Evolutionary conservation across 2,797 vertebrate genomes (phyloP), one percentile per base, ranked within the genome.

Genomic region (Hephaestus fuliginosus): DNA sequence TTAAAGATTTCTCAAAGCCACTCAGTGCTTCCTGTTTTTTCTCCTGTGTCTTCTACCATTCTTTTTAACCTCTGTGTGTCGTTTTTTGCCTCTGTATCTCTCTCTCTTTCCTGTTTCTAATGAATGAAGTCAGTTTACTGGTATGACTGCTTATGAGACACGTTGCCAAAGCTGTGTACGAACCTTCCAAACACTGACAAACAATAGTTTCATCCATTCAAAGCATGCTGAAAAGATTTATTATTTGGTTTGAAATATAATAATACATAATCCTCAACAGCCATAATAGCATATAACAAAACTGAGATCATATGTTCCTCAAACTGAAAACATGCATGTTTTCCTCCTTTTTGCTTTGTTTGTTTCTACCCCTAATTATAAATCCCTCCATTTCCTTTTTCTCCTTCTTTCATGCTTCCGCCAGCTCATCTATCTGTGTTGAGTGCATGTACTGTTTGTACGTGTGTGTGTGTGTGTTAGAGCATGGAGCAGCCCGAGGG

Each of bases 401-500:
- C 22, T 70, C 13, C 14, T 22, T 61, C 44, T 20, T 36, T 67
- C 58, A 36, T 64, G 28, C 49, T 49, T 79, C 52, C 39, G 76
- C 28, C 43, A 30, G 73, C 71, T 82, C 53, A 68, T 78, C 12
- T 58, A n/a, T 63, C 61, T 64, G 73, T 63, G 76, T 66, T 78
- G 46, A 65, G 30, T 67, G 55, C 41, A 65, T 72, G 39, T 57
- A 43, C 13, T 57, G 9, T 46, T 39, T 80, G 52, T 67, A 60
- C 20, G 30, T 33, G 30, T 66, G 43, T 76, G 48, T 68, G 20
- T 44, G 22, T 55, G n/a, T 64, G 74, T 70, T 5, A 48, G 60
- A 66, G 66, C 76, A 70, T 60, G 43, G 33, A 76, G 49, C 76
- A 65, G 78, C 84, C 89, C 2, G 49, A 79, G 76, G 82, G 87